These are phyloP conservation scores for Pelusios castaneus DNA, from an alignment of 2,113 vertebrate genomes.

Conservation along the genomic window DNA sequence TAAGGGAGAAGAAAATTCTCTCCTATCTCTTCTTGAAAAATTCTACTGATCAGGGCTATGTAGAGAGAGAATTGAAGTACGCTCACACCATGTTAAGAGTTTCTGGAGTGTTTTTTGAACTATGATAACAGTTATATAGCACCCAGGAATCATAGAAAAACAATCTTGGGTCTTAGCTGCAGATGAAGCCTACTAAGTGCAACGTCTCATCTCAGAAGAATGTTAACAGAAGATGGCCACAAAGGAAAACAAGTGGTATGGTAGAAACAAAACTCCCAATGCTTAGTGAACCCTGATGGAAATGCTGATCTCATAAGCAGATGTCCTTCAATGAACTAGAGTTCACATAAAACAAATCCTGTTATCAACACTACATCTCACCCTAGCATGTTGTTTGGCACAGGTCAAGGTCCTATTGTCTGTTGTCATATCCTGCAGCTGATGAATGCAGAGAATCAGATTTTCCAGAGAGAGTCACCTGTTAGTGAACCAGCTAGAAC, in stretches of 20 bases:
- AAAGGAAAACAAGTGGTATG: not conserved
- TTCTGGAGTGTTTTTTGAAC: not conserved
- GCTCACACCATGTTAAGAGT: not conserved
- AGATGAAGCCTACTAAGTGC: not conserved
- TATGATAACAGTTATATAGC: not conserved
- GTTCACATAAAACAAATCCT: not conserved
- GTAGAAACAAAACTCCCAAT: not conserved
- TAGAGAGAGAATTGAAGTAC: not conserved
- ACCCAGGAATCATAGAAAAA: not conserved
- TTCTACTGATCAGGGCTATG: not conserved
- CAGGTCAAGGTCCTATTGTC: not conserved
- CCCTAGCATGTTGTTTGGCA: not conserved
- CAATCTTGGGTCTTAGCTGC: not conserved
- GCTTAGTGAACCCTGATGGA: not conserved
- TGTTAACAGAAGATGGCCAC: not conserved
- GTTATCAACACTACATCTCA: not conserved
- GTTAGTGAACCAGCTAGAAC: not conserved
- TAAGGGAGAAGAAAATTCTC: not conserved
- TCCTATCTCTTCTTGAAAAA: not conserved
- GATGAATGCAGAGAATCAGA: not conserved
- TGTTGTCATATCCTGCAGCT: not conserved
- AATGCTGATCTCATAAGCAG: not conserved
- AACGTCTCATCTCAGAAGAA: not conserved
- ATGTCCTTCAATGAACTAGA: not conserved
- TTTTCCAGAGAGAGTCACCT: not conserved